Evolutionary conservation across 1,140 invertebrate species (phyloP).

Genomic region (Calephelis nemesis): DNA sequence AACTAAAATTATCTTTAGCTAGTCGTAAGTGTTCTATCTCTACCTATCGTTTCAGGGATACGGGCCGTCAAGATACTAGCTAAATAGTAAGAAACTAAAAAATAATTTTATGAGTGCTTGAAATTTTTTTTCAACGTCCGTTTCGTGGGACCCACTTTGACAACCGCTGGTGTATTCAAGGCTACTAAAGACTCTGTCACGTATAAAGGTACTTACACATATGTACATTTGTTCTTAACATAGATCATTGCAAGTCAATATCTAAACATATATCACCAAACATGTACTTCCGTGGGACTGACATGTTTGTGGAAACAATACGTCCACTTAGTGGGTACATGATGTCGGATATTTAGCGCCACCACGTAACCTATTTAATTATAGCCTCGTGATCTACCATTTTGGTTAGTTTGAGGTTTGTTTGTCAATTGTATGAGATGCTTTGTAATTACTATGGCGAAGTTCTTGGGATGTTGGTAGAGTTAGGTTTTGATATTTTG

Average conservation of each 20-base stretch:
- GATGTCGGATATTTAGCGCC: conserved; percentile 24
- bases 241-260: conserved; percentile 9
- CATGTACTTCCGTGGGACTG: conserved; percentile 27
- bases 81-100: too few species aligned
- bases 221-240: conserved; percentile 7
- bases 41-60: too few species aligned
- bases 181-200: conserved; percentile 9
- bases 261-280: conserved; percentile 10
- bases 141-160: too few species aligned
- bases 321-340: conserved; percentile 37
- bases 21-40: too few species aligned
- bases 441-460: background rate
- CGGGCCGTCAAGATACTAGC: too few species aligned
- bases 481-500: background rate
- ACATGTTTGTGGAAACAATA: conserved; percentile 38
- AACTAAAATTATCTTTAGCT: too few species aligned
- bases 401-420: conserved; percentile 34
- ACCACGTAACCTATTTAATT: conserved; percentile 32
- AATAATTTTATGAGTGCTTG: too few species aligned
- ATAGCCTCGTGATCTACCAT: conserved; percentile 39
- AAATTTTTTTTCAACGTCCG: too few species aligned
- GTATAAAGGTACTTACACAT: background rate
- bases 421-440: conserved; percentile 20
- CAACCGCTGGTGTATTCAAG: background rate
- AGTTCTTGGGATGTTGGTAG: background rate